These are phyloP conservation scores for Girardinus metallicus DNA, from an alignment of 2,797 vertebrate species.

Conservation along the genomic window DNA sequence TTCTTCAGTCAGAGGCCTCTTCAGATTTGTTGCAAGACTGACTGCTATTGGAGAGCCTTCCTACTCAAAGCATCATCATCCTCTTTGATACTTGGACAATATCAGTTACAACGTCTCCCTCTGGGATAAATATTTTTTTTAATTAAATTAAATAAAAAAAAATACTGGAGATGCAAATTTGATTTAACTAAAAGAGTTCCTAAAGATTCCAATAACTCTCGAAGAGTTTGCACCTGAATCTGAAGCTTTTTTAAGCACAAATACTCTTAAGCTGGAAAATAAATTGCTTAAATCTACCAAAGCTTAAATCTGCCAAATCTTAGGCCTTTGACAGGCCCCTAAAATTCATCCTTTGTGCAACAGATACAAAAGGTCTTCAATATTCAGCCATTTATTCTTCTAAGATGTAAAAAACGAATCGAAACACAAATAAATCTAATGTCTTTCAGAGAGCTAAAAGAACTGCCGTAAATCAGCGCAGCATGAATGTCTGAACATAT, in stretches of 20 bases:
- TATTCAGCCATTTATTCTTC: background rate
- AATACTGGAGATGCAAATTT: background rate
- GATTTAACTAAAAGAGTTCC: background rate
- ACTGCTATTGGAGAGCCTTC: background rate
- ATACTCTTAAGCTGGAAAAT: background rate
- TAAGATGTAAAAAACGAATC: background rate
- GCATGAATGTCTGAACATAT: background rate
- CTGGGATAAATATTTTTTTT: background rate
- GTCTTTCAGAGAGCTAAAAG: background rate
- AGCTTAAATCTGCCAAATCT: too few relatives aligned
- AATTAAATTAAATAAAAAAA: background rate
- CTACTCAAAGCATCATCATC: background rate
- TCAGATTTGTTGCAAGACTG: background rate
- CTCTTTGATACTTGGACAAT: too few relatives aligned
- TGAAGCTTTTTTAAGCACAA: background rate
- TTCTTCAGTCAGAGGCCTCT: background rate
- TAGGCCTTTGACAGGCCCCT: background rate
- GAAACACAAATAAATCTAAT: too few relatives aligned
- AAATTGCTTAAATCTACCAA: background rate
- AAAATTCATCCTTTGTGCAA: background rate
- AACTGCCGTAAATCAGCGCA: background rate
- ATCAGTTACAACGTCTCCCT: background rate
- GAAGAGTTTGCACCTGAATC: background rate
- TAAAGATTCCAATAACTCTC: background rate
- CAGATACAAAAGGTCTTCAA: background rate